These are phyloP conservation scores for Drosophila macrothrix DNA, from an alignment of 2,888 invertebrate species.

Conservation along the genomic window DNA sequence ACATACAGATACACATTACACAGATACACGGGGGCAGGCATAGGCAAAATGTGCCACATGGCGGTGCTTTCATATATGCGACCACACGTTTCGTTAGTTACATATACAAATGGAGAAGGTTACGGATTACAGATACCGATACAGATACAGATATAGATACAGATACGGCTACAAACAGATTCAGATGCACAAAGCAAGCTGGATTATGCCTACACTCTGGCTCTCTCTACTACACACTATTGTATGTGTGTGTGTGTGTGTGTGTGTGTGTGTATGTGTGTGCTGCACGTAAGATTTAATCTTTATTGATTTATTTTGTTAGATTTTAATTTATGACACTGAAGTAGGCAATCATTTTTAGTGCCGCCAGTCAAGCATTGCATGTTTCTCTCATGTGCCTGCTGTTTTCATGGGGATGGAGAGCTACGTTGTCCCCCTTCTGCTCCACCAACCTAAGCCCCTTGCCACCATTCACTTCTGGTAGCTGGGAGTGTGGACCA, in stretches of 20 bases:
- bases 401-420: constrained; percentile 12
- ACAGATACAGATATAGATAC: constrained; percentile 46
- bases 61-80: constrained; percentile 70
- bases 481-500: constrained; percentile 3
- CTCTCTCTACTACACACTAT: constrained; percentile 4
- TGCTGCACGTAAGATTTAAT: constrained; percentile 80
- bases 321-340: constrained; percentile 81
- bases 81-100: constrained; percentile 75
- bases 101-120: constrained; percentile 61
- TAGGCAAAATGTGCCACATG: constrained; percentile 53
- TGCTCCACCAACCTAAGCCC: not conserved
- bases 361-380: constrained; percentile 45
- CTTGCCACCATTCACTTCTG: not conserved
- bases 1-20: constrained; percentile 28
- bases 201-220: constrained; percentile 64
- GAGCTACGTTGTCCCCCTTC: constrained; percentile 5
- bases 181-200: constrained; percentile 56
- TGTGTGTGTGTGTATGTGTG: constrained; percentile 31
- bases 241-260: constrained; percentile 24
- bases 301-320: constrained; percentile 84
- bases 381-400: constrained; percentile 32
- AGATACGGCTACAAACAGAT: constrained; percentile 5
- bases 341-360: constrained; percentile 77
- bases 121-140: constrained; percentile 57
- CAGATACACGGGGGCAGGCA: constrained; percentile 7